Conservation (phyloP, 2,113 vertebrate genomes). For the Numida meleagris region DNA sequence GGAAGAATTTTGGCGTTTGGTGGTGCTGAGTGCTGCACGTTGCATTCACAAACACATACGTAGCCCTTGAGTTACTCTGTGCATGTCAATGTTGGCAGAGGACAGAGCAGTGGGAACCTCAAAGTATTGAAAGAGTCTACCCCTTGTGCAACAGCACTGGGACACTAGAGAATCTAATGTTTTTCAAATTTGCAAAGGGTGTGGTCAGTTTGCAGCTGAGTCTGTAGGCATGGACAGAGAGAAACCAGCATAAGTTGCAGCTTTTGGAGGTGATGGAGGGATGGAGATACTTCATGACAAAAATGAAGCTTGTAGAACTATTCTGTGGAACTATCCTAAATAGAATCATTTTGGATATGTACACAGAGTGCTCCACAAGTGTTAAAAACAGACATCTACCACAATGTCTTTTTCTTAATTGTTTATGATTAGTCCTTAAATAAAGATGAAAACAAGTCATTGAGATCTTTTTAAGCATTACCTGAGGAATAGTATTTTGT, state of each 20-base stretch:
- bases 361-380: not conserved
- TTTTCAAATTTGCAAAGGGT: not conserved
- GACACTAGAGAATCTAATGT: not conserved
- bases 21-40: not conserved
- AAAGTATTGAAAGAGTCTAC: not conserved
- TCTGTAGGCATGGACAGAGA: not conserved
- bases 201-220: not conserved
- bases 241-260: not conserved
- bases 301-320: not conserved
- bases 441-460: not conserved
- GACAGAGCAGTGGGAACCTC: not conserved
- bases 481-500: not conserved
- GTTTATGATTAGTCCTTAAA: not conserved
- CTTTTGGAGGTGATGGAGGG: not conserved
- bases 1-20: not conserved
- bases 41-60: not conserved
- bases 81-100: not conserved
- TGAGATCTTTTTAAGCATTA: not conserved
- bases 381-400: not conserved
- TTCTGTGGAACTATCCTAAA: not conserved
- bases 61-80: not conserved
- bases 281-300: not conserved
- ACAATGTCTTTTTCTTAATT: not conserved
- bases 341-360: not conserved
- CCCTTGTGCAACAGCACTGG: fast-evolving